Evolutionary conservation across 2,888 invertebrate genomes (phyloP).

Genomic region (Nasonovia ribisnigri): DNA sequence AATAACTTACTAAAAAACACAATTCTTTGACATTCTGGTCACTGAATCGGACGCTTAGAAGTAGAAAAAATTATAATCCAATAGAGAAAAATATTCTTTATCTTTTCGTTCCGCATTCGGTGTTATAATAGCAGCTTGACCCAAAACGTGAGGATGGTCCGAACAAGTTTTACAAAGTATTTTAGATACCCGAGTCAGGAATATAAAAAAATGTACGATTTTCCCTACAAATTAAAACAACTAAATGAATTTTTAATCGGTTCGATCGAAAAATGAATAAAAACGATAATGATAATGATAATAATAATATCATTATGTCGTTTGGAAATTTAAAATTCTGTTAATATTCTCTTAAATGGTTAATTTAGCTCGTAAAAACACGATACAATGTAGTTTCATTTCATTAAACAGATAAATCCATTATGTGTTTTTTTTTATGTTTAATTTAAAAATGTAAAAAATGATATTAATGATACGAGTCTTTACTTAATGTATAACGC

Average conservation of each 20-base stretch:
- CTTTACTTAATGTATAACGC: neutral
- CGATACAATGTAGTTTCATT: neutral
- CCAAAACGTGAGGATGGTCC: too few relatives aligned
- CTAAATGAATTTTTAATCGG: neutral
- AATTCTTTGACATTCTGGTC: neutral
- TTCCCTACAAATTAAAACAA: neutral
- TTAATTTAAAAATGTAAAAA: neutral
- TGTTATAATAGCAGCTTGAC: too few relatives aligned
- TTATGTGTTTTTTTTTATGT: neutral
- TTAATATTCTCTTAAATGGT: neutral
- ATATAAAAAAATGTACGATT: neutral
- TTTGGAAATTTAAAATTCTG: neutral
- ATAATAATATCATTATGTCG: neutral
- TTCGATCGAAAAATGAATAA: neutral
- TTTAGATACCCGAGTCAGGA: neutral
- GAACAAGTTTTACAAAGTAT: neutral
- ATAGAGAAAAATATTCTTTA: neutral
- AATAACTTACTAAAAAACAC: neutral
- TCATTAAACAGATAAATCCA: neutral
- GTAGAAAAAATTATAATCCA: too few relatives aligned
- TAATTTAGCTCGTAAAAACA: neutral
- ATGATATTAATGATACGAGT: neutral
- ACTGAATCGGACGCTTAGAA: neutral
- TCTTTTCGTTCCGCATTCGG: neutral
- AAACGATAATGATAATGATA: too few relatives aligned